phyloP scores from a whole-genome alignment of 2,113 vertebrate species.

The Menura novaehollandiae region DNA sequence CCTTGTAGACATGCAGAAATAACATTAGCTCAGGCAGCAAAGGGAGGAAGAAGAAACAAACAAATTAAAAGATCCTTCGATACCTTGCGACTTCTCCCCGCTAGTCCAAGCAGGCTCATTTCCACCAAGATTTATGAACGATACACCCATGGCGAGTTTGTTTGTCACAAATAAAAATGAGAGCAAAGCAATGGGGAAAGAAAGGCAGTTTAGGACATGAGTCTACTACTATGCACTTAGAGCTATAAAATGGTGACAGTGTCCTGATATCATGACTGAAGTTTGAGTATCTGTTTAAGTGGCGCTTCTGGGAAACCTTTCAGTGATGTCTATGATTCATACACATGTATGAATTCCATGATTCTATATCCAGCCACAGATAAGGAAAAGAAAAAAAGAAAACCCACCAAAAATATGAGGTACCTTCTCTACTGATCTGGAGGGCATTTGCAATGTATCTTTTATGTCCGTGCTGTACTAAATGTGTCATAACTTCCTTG shows the following conservation, averaged over 20 bases:
- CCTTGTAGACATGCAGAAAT: background rate
- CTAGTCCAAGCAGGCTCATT: background rate
- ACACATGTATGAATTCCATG: background rate
- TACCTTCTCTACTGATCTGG: background rate
- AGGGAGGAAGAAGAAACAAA: background rate
- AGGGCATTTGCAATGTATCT: background rate
- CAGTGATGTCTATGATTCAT: background rate
- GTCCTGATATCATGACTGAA: background rate
- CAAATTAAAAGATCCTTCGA: background rate
- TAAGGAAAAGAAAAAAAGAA: background rate
- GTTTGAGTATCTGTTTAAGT: background rate
- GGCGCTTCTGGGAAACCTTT: background rate
- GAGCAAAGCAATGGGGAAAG: background rate
- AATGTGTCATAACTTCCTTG: background rate
- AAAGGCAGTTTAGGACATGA: background rate
- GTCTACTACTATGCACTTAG: background rate
- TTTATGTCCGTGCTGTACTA: background rate
- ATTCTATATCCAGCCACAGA: background rate
- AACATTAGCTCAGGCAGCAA: background rate
- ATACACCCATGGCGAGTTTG: background rate
- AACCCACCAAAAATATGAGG: background rate
- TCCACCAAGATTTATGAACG: background rate
- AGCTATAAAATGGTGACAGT: background rate
- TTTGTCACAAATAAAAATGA: background rate
- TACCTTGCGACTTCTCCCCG: fast-evolving